Evolutionary conservation across 2,797 vertebrate genomes (phyloP).

Genomic region (Ptychobarbus kaznakovi): DNA sequence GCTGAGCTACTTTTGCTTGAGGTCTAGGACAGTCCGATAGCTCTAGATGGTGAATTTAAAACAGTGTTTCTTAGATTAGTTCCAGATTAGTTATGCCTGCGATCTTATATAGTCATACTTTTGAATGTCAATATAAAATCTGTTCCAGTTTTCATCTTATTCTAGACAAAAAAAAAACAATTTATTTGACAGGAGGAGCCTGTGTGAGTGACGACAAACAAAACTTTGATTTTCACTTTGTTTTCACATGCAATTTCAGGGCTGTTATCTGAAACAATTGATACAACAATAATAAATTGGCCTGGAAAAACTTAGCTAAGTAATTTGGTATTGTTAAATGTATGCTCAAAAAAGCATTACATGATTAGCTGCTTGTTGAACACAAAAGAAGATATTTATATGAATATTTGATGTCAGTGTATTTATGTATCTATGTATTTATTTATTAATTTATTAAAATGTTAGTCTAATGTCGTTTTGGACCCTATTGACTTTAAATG

Average conservation of each 20-base stretch:
- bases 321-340: not conserved
- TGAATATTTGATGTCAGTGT: not conserved
- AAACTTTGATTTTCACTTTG: not conserved
- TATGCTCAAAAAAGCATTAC: not conserved
- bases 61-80: not conserved
- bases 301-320: not conserved
- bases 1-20: slow-evolving; percentile 24
- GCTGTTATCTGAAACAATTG: not conserved
- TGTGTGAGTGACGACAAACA: not conserved
- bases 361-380: not conserved
- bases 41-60: not conserved
- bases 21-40: not conserved
- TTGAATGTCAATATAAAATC: not conserved
- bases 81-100: not conserved
- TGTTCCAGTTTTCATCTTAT: not conserved
- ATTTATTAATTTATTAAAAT: not conserved
- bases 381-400: not conserved
- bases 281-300: not conserved
- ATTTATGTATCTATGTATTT: too few relatives aligned
- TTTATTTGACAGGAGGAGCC: not conserved
- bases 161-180: not conserved
- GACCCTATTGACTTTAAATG: not conserved
- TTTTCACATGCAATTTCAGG: not conserved
- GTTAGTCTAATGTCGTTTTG: not conserved
- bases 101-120: not conserved